phyloP scores from a whole-genome alignment of 2,888 invertebrate species.

The Dasysyrphus albostriatus region DNA sequence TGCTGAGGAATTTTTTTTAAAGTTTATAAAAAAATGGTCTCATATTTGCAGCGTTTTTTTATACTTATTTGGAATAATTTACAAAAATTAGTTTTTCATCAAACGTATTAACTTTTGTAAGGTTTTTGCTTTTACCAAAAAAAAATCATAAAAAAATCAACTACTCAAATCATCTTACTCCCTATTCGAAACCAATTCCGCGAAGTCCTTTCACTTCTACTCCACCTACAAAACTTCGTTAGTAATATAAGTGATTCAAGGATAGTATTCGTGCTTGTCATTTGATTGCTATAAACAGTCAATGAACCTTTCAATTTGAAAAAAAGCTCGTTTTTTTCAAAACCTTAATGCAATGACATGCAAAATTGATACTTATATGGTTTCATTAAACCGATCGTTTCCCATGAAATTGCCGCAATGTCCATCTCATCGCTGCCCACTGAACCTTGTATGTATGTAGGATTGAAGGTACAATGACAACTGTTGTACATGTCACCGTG shows the following conservation, averaged over 20 bases:
- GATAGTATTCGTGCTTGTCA: not conserved
- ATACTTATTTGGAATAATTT: no score
- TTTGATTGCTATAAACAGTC: not conserved
- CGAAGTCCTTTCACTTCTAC: not conserved
- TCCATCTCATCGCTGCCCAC: slow-evolving; percentile 20
- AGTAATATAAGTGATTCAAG: not conserved
- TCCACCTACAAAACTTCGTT: not conserved
- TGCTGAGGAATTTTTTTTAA: no score
- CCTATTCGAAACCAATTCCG: no score
- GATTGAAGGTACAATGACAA: slow-evolving; percentile 36
- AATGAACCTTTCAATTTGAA: not conserved
- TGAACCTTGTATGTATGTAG: slow-evolving; percentile 22
- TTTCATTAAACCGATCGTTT: slow-evolving; percentile 71
- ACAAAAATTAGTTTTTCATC: no score
- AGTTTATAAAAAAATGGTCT: no score
- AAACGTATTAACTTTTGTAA: no score
- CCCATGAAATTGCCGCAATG: slow-evolving; percentile 59
- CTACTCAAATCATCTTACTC: no score
- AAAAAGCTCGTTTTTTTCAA: not conserved
- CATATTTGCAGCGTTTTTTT: no score
- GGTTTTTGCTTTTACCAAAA: no score
- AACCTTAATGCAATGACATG: slow-evolving; percentile 50
- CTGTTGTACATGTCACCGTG: slow-evolving; percentile 66
- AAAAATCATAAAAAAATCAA: no score
- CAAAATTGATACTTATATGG: slow-evolving; percentile 70